Evolutionary conservation across 2,113 vertebrate species (phyloP).

Genomic region (Ceyx cyanopectus): DNA sequence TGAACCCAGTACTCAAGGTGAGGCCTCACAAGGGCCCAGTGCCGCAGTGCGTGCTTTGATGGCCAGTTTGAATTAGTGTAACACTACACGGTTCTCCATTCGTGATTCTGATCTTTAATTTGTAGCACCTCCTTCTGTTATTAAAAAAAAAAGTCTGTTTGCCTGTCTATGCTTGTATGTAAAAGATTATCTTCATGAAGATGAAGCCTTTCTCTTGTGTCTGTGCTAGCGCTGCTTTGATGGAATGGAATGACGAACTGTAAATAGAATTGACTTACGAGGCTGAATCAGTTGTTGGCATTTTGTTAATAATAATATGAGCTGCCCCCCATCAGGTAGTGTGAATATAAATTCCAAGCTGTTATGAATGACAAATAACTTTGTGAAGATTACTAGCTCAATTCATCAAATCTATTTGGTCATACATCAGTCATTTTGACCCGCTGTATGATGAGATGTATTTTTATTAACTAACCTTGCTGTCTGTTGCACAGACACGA

Average conservation of each 20-base stretch:
- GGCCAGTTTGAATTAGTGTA: background rate
- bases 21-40: too few relatives aligned
- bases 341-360: slow-evolving; percentile 47
- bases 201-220: slow-evolving; percentile 16
- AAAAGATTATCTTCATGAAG: slow-evolving; percentile 42
- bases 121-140: slow-evolving; percentile 12
- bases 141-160: slow-evolving; percentile 43
- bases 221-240: slow-evolving; percentile 54
- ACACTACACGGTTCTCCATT: background rate
- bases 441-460: slow-evolving; percentile 18
- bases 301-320: slow-evolving; percentile 59
- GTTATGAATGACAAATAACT: slow-evolving; percentile 46
- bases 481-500: background rate
- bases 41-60: background rate
- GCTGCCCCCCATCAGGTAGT: slow-evolving; percentile 46
- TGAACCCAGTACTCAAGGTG: too few relatives aligned
- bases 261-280: slow-evolving; percentile 66
- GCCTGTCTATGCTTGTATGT: slow-evolving; percentile 34
- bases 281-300: slow-evolving; percentile 57
- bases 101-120: background rate
- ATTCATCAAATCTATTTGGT: slow-evolving; percentile 41
- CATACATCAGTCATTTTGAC: slow-evolving; percentile 39
- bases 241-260: slow-evolving; percentile 46
- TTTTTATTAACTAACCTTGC: slow-evolving; percentile 37
- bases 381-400: slow-evolving; percentile 24